Base-by-base conservation (phyloP, 2,113 vertebrate species). In the Pelodiscus sinensis region DNA sequence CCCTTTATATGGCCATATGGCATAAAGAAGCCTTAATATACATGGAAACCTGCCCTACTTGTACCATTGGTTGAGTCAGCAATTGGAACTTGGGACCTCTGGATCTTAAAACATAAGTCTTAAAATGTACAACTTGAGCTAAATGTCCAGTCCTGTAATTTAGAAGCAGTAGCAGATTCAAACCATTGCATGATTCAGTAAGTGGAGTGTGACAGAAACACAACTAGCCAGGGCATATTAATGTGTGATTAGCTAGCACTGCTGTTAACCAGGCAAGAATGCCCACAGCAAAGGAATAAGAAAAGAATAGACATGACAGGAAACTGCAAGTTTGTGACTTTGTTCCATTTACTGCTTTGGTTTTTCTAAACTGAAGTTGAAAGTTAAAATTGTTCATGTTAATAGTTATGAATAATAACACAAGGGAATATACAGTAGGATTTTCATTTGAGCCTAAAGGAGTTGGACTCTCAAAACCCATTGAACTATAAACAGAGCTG, bases 1-100 rank as follows among this genome's bases (percentile, higher is more conserved):
- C 15, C 25, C 78, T 75, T 87, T 19, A 27, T 27, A 21, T 27
- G 21, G 7, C 44, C 44, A 51, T 79, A 14, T 11, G 50, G 19
- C 15, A 44, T 44, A 38, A 77, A 89, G 81, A 38, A 38, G 18
- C 54, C 1, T 44, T 7, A 2, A 2, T 24, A 0, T 10, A 24
- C 6, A 3, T 6, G 31, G 18, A 27, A 0, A 6, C 0, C 0
- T 24, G 27, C 50, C 31, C 31, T 15, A 29, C 44, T 44, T 44
- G 44, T 44, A 44, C 44, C 44, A 44, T 44, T 44, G 44, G 44
- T 44, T 44, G 44, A 44, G 44, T 44, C 44, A 44, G 44, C 5
- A 44, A 44, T 44, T 44, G 27, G 79, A 50, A 24, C 52, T 19
- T 31, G 44, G 4, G 25, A n/a, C 29, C 85, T 91, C 18, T 86